Evolutionary conservation across 2,888 invertebrate genomes (phyloP), one percentile per base, ranked within the genome.

Genomic region (Dyspetes luteomarginatus): DNA sequence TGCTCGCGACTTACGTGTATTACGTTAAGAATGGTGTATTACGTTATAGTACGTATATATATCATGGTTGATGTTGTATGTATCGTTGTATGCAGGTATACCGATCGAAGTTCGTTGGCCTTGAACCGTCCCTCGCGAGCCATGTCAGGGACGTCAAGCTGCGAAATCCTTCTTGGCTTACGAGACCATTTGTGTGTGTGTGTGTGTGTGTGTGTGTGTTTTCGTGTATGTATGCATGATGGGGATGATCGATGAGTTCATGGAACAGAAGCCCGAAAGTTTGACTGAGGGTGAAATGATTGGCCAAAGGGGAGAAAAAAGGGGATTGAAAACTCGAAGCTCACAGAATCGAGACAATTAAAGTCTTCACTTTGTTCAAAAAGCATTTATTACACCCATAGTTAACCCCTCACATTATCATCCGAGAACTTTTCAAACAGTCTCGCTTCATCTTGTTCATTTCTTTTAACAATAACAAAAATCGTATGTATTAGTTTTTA

Each of bases 71-170:
- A 30, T 43, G 62, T 24, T 36, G 62, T 41, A n/a, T 7, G 52
- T 41, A 55, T 55, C 9, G 41, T 22, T 60, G 43, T 65, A 64
- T 74, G 65, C 64, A 64, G 22, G 69, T 56, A 71, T 73, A 45
- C 75, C 64, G 81, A 78, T 78, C 81, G 83, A 83, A 81, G 81
- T 83, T 81, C 81, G 81, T 78, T 76, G 73, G 76, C 83, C 83
- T 83, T 81, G 81, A 78, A 82, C 74, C 74, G 71, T 72, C 62
- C 60, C 73, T 75, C 41, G 45, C 65, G 60, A 64, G 79, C 72
- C 69, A 24, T 78, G 83, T 83, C 83, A 83, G 78, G 83, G 83
- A 76, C 83, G 71, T 22, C 19, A 58, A 65, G 79, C 69, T 71
- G 45, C 64, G 67, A 43, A 78, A 78, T 69, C 72, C 52, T 55